Percentiles rank a stretch among this genome's conserved stretches.
Conservation (phyloP, 2,797 vertebrate genomes). For the Cuniculus paca region DNA sequence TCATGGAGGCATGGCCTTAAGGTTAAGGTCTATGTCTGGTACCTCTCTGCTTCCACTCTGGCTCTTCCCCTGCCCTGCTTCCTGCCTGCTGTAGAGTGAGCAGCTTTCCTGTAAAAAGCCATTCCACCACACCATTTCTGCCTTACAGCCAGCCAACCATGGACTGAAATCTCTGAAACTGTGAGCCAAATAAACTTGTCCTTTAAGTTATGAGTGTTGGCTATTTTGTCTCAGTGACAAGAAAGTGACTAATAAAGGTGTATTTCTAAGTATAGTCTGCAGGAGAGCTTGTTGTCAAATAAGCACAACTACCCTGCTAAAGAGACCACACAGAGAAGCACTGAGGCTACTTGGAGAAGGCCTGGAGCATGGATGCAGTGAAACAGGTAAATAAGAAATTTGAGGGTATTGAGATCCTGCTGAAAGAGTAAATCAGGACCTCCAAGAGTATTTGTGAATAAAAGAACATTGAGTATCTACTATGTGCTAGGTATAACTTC, state of each 20-base stretch:
- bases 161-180: not conserved
- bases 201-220: not conserved
- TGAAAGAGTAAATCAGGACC: not conserved
- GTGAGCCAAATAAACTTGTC: not conserved
- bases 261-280: not conserved
- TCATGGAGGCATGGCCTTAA: not conserved
- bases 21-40: not conserved
- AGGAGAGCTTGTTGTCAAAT: not conserved
- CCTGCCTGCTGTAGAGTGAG: not conserved
- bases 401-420: not conserved
- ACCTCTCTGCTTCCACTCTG: not conserved
- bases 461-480: not conserved
- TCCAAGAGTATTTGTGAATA: not conserved
- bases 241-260: not conserved
- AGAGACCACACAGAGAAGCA: not conserved
- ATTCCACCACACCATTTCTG: not conserved
- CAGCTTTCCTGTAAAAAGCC: not conserved
- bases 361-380: not conserved
- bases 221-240: not conserved
- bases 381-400: not conserved
- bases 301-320: not conserved
- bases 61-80: not conserved
- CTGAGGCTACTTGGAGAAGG: not conserved
- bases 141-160: not conserved
- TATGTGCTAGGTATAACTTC: not conserved